phyloP scores from a whole-genome alignment of 2,797 vertebrate genomes.

The Hephaestus fuliginosus region DNA sequence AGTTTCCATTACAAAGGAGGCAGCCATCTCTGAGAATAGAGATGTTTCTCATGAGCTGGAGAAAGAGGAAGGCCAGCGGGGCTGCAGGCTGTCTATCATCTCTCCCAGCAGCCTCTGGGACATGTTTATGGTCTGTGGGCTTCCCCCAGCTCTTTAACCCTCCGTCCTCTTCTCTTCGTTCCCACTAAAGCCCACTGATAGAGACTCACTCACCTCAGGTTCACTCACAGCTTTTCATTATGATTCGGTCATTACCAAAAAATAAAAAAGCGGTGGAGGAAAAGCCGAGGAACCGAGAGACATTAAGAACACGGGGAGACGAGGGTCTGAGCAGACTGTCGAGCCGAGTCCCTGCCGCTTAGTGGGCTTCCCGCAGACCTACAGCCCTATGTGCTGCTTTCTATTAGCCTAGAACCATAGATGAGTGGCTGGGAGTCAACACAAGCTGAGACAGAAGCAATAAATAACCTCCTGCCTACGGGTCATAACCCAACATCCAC shows the following conservation, averaged over 20 bases:
- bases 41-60: slow-evolving; percentile 48
- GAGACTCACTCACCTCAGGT: slow-evolving; percentile 52
- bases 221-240: slow-evolving; percentile 56
- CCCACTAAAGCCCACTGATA: slow-evolving; percentile 44
- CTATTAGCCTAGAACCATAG: slow-evolving; percentile 74
- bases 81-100: slow-evolving; percentile 63
- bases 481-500: slow-evolving; percentile 80
- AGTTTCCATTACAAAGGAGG: slow-evolving; percentile 52
- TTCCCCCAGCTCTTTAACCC: slow-evolving; percentile 54
- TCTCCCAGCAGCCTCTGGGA: slow-evolving; percentile 57
- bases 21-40: slow-evolving; percentile 49
- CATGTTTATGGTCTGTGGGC: slow-evolving; percentile 61
- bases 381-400: slow-evolving; percentile 67
- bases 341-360: slow-evolving; percentile 57
- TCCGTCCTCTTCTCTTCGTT: slow-evolving; percentile 46
- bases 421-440: slow-evolving; percentile 75
- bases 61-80: slow-evolving; percentile 44
- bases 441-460: slow-evolving; percentile 78
- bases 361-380: slow-evolving; percentile 63
- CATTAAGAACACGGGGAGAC: slow-evolving; percentile 51
- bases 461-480: slow-evolving; percentile 81
- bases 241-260: slow-evolving; percentile 37
- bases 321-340: slow-evolving; percentile 39
- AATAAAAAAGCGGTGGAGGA: slow-evolving; percentile 19
- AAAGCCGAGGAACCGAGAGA: slow-evolving; percentile 45